Conservation (phyloP, 2,797 vertebrate species). For the Dromococcyx pavoninus region DNA sequence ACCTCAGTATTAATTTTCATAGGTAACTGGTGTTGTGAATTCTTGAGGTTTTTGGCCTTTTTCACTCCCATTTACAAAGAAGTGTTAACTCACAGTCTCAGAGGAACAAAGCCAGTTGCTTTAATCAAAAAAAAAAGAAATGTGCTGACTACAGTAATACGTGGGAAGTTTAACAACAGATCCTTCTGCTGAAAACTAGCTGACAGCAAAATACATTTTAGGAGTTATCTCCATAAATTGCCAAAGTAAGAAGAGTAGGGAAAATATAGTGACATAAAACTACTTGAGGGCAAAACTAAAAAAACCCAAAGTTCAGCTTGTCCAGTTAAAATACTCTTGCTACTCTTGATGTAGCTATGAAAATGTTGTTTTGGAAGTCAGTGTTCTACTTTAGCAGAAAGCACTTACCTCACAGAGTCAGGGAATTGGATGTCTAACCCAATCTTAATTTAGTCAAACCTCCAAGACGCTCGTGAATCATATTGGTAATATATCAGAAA, state of each 20-base stretch:
- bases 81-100: not conserved
- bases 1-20: not conserved
- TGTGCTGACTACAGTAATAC: not conserved
- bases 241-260: not conserved
- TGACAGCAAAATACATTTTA: not conserved
- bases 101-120: not conserved
- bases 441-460: not conserved
- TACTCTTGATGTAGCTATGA: not conserved
- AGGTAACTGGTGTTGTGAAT: not conserved
- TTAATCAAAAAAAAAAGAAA: not conserved
- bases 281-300: not conserved
- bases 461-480: not conserved
- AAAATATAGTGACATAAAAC: not conserved
- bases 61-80: not conserved
- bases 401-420: not conserved
- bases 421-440: not conserved
- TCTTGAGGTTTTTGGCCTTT: slow-evolving; percentile 5
- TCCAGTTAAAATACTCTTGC: not conserved
- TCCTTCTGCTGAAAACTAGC: not conserved
- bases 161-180: not conserved
- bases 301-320: not conserved
- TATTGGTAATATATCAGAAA: not conserved
- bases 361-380: not conserved
- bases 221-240: not conserved
- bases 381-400: not conserved